Base-by-base conservation (phyloP, 2,797 vertebrate species). In the Alcedo atthis region DNA sequence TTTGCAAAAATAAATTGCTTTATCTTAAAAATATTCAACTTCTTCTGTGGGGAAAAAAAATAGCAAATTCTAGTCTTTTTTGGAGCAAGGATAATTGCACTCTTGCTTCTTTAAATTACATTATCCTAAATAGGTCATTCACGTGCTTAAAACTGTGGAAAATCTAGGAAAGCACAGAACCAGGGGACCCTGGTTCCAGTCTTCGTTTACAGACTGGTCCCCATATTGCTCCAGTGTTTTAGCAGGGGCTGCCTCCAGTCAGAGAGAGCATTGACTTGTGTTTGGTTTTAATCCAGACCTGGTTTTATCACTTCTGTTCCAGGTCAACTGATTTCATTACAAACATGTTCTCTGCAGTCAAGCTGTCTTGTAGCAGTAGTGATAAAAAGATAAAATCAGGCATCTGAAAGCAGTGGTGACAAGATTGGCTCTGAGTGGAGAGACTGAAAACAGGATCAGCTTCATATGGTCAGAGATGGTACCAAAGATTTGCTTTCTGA, bases 271-370 rank as follows among this genome's bases (percentile, higher is more conserved):
- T 88, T 74, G 61, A n/a, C 37, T 73, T 87, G n/a, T 71, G 5
- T 58, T 85, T 93, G 57, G 22, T 92, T 90, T 82, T 77, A 87
- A 55, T 89, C 54, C 42, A 84, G 49, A n/a, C 33, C 9, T 8
- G 2, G 45, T 75, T 58, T 73, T 90, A 81, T 57, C 43, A 26
- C 33, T 80, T 93, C 66, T 94, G 84, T 90, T 94, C 87, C 85
- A 88, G 78, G 83, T 95, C 92, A 92, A 19, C 78, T 82, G 85
- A 68, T 94, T 94, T 87, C 54, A 70, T 92, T 92, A 80, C 51
- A 66, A 53, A 67, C 83, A 30, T 82, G 71, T 75, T 92, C 0
- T 0, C 64, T 88, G 81, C 83, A 92, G 68, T 87, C 87, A 62
- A 81, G 54, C 91, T 90, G 78, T 85, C 85, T 82, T 85, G 81